Evolutionary conservation across 2,888 invertebrate genomes (phyloP).

Genomic region (Ornithoptera alexandrae): DNA sequence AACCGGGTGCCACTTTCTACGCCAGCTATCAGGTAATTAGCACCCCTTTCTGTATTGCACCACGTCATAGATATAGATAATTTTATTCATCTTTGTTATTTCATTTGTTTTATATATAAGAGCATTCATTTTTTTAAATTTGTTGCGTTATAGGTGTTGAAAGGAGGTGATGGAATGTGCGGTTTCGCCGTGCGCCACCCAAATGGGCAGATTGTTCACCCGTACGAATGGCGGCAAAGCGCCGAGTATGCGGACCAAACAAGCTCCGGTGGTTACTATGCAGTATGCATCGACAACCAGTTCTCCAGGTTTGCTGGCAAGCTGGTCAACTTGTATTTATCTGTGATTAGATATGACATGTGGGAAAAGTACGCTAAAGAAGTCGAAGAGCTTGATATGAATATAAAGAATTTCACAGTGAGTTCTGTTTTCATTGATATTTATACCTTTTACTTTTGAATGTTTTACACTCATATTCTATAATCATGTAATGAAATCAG

Average conservation of each 20-base stretch:
- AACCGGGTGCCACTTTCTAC: conserved; percentile 94
- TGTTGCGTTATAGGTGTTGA: conserved; percentile 83
- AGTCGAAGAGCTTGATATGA: conserved; percentile 90
- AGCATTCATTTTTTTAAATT: not conserved
- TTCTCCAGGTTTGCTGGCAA: conserved; percentile 95
- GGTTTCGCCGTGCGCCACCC: conserved; percentile 95
- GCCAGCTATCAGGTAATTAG: conserved; percentile 92
- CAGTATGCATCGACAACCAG: conserved; percentile 95
- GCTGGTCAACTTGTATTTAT: conserved; percentile 92
- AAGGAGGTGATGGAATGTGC: conserved; percentile 96
- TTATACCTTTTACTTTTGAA: not conserved
- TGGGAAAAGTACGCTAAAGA: conserved; percentile 96
- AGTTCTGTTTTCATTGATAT: conserved; percentile 47
- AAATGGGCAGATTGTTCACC: conserved; percentile 89
- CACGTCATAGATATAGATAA: conserved; percentile 6
- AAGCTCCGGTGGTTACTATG: conserved; percentile 91
- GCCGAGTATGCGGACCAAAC: conserved; percentile 93
- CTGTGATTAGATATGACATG: conserved; percentile 94
- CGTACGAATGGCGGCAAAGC: conserved; percentile 94
- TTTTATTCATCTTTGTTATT: not conserved
- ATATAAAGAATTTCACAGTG: conserved; percentile 95
- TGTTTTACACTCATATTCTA: too few relatives aligned
- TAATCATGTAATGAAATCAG: too few relatives aligned
- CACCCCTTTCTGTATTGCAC: conserved; percentile 14
- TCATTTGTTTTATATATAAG: not conserved